Conservation (phyloP, 2,888 invertebrate species). For the Sturmia bella region DNA sequence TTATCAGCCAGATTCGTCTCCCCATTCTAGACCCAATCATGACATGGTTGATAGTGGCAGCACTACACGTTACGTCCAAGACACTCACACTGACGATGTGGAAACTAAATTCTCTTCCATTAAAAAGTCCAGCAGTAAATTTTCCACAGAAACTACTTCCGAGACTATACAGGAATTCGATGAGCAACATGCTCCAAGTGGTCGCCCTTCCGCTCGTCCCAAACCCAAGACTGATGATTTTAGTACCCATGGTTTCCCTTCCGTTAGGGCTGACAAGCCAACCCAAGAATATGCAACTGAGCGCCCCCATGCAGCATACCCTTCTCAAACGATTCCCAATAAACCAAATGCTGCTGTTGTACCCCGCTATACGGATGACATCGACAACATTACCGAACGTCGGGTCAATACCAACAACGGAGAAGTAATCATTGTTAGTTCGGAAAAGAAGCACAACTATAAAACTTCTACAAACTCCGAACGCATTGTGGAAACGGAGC, state of each 20-base stretch:
- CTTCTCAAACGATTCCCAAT: constrained; percentile 3
- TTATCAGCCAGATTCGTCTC: constrained; percentile 57
- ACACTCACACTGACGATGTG: constrained; percentile 71
- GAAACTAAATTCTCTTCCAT: constrained; percentile 76
- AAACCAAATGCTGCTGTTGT: constrained; percentile 40
- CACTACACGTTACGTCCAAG: constrained; percentile 72
- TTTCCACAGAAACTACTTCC: constrained; percentile 79
- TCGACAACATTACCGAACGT: constrained; percentile 58
- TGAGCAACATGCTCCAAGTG: constrained; percentile 65
- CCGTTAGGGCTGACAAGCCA: constrained; percentile 75
- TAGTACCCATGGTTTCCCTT: constrained; percentile 77
- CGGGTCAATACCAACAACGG: constrained; percentile 69
- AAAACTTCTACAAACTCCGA: constrained; percentile 75
- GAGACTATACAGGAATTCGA: constrained; percentile 77
- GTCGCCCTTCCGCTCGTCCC: constrained; percentile 23
- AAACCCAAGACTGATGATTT: constrained; percentile 71
- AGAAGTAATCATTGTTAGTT: constrained; percentile 75
- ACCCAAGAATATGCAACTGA: constrained; percentile 75
- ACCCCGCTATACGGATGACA: constrained; percentile 23
- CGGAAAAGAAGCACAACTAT: constrained; percentile 75
- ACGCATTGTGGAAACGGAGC: constrained; percentile 75
- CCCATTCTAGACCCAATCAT: constrained; percentile 58
- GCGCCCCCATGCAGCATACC: constrained; percentile 67
- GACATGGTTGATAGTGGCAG: constrained; percentile 78
- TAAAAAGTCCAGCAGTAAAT: constrained; percentile 79